phyloP scores from a whole-genome alignment of 2,888 invertebrate species.

The Coenonympha arcania region DNA sequence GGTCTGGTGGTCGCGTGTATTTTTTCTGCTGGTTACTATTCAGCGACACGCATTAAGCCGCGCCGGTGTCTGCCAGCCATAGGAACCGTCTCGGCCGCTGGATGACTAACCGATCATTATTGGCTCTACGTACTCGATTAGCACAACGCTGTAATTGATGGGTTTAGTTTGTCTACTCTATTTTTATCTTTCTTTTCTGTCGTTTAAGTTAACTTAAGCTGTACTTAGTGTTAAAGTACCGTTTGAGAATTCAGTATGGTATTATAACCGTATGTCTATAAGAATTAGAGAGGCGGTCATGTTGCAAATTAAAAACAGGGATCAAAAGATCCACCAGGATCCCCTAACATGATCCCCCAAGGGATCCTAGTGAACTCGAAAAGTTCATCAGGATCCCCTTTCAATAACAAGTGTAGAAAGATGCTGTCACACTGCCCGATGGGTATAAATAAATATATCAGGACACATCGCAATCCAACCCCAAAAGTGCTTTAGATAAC shows the following conservation, averaged over 20 bases:
- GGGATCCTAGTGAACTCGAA: no score
- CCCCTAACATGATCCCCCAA: no score
- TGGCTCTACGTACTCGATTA: slow-evolving; percentile 13
- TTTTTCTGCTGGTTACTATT: slow-evolving; percentile 28
- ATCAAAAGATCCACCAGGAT: no score
- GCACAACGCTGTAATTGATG: slow-evolving; percentile 10
- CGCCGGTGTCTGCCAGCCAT: slow-evolving; percentile 17
- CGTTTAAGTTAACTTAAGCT: not conserved
- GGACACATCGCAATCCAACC: no score
- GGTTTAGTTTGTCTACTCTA: not conserved
- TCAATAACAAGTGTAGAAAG: no score
- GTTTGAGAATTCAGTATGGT: not conserved
- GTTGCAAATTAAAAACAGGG: no score
- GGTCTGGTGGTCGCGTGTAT: slow-evolving; percentile 51
- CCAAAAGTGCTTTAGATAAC: no score
- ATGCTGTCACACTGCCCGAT: no score
- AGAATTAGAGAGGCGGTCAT: no score
- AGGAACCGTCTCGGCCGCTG: slow-evolving; percentile 20
- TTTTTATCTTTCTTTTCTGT: not conserved
- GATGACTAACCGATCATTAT: slow-evolving; percentile 20
- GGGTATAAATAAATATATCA: no score
- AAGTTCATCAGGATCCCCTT: no score
- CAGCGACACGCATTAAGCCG: slow-evolving; percentile 29
- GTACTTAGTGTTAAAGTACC: not conserved
- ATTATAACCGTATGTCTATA: no score